Evolutionary conservation across 2,888 invertebrate genomes (phyloP), one percentile per base, ranked within the genome.

Genomic region (Nomada fucata): DNA sequence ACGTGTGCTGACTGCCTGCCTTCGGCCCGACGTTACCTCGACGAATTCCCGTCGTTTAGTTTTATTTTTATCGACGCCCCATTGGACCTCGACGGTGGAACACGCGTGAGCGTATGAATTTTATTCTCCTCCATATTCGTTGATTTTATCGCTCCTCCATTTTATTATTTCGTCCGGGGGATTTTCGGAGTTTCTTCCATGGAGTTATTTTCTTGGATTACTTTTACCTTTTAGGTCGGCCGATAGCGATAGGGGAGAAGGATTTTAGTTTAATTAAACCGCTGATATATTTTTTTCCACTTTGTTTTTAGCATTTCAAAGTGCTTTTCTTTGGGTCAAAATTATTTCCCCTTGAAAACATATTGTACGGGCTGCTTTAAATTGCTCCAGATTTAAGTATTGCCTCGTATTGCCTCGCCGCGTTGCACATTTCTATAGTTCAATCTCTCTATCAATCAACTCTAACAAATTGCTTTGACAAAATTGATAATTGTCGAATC

Each of bases 21-120:
- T 29, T 55, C 10, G 2, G 36, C 15, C 1, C 18, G 13, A 60
- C 50, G 23, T 64, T 69, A 36, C 29, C 23, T 26, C 61, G 20
- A 20, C 26, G 36, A 75, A 42, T 63, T 47, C 52, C 23, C 55
- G 55, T 57, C 42, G 11, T 53, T 53, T n/a, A 57, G 18, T 57
- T 69, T 57, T 55, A 44, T 44, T 69, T 44, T 69, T 44, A 44
- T 57, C 44, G n/a, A 44, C 42, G n/a, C 42, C 44, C 3, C 23
- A 15, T 50, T 11, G 9, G 3, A 26, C 20, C 5, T 3, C 53
- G n/a, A 1, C 23, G 11, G 13, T 53, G 9, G 36, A 36, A 53
- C 36, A 53, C 36, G 15, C 36, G 20, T 29, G 2, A 65, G 13
- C 36, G 53, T 18, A 18, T 68, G 36, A 68, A 68, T 26, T 57